phyloP scores from a whole-genome alignment of 2,888 invertebrate genomes.

The Apomyelois bistriatella region DNA sequence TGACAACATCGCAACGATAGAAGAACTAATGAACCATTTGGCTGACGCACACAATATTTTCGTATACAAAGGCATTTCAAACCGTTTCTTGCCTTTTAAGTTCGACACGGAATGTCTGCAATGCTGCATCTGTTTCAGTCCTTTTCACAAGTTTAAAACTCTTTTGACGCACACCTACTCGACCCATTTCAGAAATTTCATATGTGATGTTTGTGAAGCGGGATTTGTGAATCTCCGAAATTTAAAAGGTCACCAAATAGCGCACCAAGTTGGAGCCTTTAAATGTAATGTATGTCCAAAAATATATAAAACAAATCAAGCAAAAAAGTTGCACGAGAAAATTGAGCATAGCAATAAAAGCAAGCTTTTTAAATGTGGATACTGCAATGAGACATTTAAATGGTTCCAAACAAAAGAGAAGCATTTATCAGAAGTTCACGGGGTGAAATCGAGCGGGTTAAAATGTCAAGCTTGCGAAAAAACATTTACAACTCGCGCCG shows the following conservation, averaged over 20 bases:
- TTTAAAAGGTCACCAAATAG: constrained; percentile 20
- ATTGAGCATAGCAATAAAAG: constrained; percentile 34
- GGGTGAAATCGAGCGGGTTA: constrained; percentile 22
- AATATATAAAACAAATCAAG: constrained; percentile 43
- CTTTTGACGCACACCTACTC: constrained; percentile 46
- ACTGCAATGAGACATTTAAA: constrained; percentile 39
- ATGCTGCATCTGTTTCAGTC: constrained; percentile 41
- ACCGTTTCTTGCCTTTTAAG: constrained; percentile 49
- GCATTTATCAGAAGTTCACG: constrained; percentile 43
- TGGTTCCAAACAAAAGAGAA: constrained; percentile 34
- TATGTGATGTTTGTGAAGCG: constrained; percentile 42
- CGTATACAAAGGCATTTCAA: constrained; percentile 35
- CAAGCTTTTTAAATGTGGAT: constrained; percentile 31
- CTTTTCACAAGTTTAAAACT: constrained; percentile 39
- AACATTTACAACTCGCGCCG: neutral
- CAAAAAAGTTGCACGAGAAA: constrained; percentile 42
- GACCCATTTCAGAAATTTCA: constrained; percentile 45
- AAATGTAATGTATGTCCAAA: constrained; percentile 46
- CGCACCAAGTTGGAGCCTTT: constrained; percentile 24
- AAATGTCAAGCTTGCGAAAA: constrained; percentile 20
- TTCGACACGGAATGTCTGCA: constrained; percentile 36
- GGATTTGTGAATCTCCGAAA: constrained; percentile 27
- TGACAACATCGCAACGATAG: constrained; percentile 27
- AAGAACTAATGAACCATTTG: constrained; percentile 37
- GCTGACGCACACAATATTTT: constrained; percentile 30